Conservation (phyloP, 2,888 invertebrate species). For the Pterostichus madidus region DNA sequence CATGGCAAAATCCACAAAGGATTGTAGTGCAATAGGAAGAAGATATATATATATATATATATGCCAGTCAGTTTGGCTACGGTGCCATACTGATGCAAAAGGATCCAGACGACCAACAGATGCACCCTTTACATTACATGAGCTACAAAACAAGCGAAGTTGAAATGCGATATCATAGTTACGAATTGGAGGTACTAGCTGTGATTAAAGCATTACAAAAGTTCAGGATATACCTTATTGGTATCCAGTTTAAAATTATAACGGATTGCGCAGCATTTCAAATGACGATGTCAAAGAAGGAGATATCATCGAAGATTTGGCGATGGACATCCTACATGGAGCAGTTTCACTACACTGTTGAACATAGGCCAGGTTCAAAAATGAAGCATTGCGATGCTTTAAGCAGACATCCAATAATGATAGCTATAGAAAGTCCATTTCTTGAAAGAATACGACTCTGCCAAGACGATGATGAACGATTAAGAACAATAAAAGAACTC, state of each 20-base stretch:
- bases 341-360: neutral
- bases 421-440: neutral
- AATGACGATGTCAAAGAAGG: slow-evolving; percentile 66
- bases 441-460: neutral
- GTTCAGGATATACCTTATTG: neutral
- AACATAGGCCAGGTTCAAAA: no score
- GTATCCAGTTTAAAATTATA: slow-evolving; percentile 17
- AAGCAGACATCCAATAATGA: neutral
- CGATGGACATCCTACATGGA: neutral
- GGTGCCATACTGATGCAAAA: no score
- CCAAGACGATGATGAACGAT: neutral
- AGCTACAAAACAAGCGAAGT: no score
- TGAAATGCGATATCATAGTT: slow-evolving; percentile 10
- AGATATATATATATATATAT: no score
- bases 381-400: no score
- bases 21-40: no score
- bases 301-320: slow-evolving; percentile 24
- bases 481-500: neutral
- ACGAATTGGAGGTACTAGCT: slow-evolving; percentile 11
- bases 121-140: no score
- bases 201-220: slow-evolving; percentile 19
- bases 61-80: no score
- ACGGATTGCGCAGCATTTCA: slow-evolving; percentile 64
- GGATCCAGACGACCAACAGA: no score
- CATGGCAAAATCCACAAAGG: no score